Conservation (phyloP, 2,113 vertebrate genomes). For the Sinocyclocheilus anshuiensis region DNA sequence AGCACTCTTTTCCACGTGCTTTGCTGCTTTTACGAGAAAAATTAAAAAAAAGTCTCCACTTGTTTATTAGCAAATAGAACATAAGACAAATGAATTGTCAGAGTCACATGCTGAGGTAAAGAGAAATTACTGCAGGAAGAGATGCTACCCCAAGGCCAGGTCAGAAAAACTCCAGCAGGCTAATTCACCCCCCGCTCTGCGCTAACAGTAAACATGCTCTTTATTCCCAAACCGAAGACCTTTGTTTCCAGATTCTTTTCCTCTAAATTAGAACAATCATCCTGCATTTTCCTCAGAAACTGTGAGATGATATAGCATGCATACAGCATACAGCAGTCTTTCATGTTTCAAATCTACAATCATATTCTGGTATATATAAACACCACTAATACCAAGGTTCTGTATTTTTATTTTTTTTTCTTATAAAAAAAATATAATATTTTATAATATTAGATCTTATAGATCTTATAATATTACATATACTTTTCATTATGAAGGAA, state of each 20-base stretch:
- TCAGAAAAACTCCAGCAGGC: conserved; percentile 48
- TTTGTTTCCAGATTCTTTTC: neutral
- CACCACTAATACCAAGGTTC: no score
- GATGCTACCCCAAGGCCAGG: conserved; percentile 52
- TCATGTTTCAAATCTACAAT: neutral
- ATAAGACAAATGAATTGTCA: conserved; percentile 54
- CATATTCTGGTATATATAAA: neutral
- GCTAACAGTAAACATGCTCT: conserved; percentile 72
- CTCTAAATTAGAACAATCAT: neutral
- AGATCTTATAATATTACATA: no score
- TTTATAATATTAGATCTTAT: no score
- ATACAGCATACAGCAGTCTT: neutral
- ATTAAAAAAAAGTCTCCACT: neutral
- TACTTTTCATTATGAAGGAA: no score
- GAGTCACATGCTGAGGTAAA: conserved; percentile 45
- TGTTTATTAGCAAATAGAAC: conserved; percentile 40
- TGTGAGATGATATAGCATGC: neutral
- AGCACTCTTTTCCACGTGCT: conserved; percentile 9
- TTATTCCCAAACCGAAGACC: conserved; percentile 61
- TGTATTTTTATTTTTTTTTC: no score
- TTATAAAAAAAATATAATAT: no score
- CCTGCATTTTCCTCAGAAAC: neutral
- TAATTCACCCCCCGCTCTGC: conserved; percentile 61
- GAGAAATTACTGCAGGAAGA: conserved; percentile 42
- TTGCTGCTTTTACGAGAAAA: conserved; percentile 21